Conservation (phyloP, 2,113 vertebrate species). For the Taurulus bubalis region DNA sequence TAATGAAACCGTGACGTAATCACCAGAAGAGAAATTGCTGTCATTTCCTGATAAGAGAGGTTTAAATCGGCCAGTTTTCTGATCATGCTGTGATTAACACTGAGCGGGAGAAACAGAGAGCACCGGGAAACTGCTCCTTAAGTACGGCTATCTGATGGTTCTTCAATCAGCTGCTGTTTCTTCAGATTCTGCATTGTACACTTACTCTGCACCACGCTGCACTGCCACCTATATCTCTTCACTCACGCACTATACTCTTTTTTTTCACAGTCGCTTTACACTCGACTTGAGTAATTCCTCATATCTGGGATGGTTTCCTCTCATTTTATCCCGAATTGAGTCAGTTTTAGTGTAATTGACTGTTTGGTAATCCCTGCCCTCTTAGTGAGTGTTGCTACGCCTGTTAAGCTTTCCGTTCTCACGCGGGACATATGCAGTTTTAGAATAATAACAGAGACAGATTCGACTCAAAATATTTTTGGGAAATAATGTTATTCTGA, state of each 20-base stretch:
- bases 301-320: conserved; percentile 61
- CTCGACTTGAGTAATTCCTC: conserved; percentile 45
- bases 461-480: not conserved
- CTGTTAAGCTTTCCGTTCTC: conserved; percentile 17
- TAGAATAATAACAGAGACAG: not conserved
- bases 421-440: not conserved
- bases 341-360: conserved; percentile 8
- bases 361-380: not conserved
- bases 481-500: not conserved
- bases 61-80: conserved; percentile 56
- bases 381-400: not conserved
- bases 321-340: conserved; percentile 20
- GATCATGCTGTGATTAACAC: conserved; percentile 63
- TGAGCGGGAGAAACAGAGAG: conserved; percentile 44
- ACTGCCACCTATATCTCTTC: conserved; percentile 35
- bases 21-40: conserved; percentile 60
- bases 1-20: conserved; percentile 77
- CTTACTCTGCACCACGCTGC: conserved; percentile 47
- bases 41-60: conserved; percentile 70
- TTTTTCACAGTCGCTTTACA: conserved; percentile 42
- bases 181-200: conserved; percentile 24
- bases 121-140: conserved; percentile 35
- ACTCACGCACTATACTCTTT: conserved; percentile 52
- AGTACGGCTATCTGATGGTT: conserved; percentile 23
- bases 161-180: conserved; percentile 20